Evolutionary conservation across 2,113 vertebrate genomes (phyloP).

Genomic region (Fregetta grallaria): DNA sequence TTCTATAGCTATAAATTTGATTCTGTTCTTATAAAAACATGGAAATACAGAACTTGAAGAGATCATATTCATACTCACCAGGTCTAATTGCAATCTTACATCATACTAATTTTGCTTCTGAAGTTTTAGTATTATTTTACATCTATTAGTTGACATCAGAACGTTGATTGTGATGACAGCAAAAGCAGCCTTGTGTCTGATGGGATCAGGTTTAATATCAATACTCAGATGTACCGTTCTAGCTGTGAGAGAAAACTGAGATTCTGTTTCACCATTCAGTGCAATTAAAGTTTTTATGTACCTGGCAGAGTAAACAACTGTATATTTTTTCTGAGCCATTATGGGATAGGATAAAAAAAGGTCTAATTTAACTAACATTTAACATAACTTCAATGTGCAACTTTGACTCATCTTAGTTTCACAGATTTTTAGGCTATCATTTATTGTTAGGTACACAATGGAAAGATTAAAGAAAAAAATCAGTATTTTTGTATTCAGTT

Average conservation of each 20-base stretch:
- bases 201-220: neutral
- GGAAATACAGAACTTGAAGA: neutral
- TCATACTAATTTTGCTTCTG: neutral
- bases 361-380: neutral
- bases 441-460: neutral
- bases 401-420: neutral
- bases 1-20: neutral
- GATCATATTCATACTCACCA: neutral
- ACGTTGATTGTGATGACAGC: neutral
- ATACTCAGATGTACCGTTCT: neutral
- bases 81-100: neutral
- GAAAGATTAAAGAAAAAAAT: neutral
- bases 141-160: neutral
- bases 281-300: slow-evolving; percentile 9
- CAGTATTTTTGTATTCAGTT: neutral
- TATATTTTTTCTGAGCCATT: neutral
- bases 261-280: slow-evolving; percentile 4
- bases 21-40: neutral
- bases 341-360: neutral
- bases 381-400: neutral
- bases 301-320: neutral
- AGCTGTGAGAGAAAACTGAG: neutral
- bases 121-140: neutral
- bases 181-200: neutral
- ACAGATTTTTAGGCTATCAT: neutral